Base-by-base conservation (phyloP, 2,797 vertebrate genomes). In the Acanthornis magna region DNA sequence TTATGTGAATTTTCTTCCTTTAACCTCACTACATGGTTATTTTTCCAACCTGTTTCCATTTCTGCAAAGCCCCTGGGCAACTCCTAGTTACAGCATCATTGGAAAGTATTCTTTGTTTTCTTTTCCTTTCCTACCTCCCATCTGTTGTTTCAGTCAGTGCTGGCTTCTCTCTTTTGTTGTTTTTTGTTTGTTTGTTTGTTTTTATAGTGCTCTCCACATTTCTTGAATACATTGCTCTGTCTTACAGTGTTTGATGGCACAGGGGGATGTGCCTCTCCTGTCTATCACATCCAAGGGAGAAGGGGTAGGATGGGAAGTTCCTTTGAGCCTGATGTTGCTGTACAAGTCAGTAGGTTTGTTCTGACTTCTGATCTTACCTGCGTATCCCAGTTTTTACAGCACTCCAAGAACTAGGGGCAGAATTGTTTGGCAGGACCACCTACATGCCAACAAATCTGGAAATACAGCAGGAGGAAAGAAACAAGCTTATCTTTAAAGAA, bases 401-500 rank as follows among this genome's bases (percentile, higher is more conserved):
- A 0, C 18, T 58, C 19, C n/a, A 34, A 17, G 57, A 78, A 7
- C 20, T 30, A 32, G n/a, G 10, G 32, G 18, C 54, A 88, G 70
- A 70, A 55, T 30, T 68, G 26, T 30, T 80, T 74, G n/a, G 13
- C 65, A 76, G 75, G 92, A 34, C 54, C 61, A 66, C 30, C 43
- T 47, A 47, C 2, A 1, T 11, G 9, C 29, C 51, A 83, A 4
- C 22, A 42, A 32, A 68, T 73, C 40, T 84, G 89, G 65, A 88
- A 96, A 15, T 55, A 57, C 3, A 54, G 26, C 50, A 72, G 50
- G 36, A 93, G 43, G 22, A 84, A 61, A 86, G 66, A 62, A 93
- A 84, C 34, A 58, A 77, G 51, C 22, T 1, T n/a, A 17, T 75
- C 92, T 95, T 58, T 83, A 45, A 95, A 61, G 70, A 67, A 79